These are phyloP conservation scores for Lamproptera curius DNA, from an alignment of 2,888 invertebrate species.

Conservation along the genomic window DNA sequence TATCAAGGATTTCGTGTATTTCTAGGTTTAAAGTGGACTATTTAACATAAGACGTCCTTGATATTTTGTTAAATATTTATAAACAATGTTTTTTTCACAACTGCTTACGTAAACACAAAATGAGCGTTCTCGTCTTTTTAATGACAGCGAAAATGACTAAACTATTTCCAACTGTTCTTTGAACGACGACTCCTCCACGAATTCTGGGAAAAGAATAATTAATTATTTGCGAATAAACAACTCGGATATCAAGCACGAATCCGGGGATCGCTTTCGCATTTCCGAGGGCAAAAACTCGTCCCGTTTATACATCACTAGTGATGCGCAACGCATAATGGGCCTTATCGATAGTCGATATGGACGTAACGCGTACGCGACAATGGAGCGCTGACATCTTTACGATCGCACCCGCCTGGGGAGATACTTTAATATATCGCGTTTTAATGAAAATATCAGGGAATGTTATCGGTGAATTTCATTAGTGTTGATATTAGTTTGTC, in stretches of 20 bases:
- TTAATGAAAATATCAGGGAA: slow-evolving; percentile 27
- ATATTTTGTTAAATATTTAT: too few relatives aligned
- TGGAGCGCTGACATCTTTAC: slow-evolving; percentile 39
- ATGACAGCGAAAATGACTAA: too few relatives aligned
- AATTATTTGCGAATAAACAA: slow-evolving; percentile 11
- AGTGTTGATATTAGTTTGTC: slow-evolving; percentile 1
- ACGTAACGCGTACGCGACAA: slow-evolving; percentile 32
- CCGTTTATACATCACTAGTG: slow-evolving; percentile 31
- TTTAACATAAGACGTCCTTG: too few relatives aligned
- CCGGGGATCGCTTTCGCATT: neutral
- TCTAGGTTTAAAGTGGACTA: too few relatives aligned
- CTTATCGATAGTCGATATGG: slow-evolving; percentile 44
- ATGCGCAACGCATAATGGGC: slow-evolving; percentile 33
- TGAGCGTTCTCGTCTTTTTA: too few relatives aligned
- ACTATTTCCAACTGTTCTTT: too few relatives aligned
- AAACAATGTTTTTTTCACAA: too few relatives aligned
- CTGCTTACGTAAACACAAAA: too few relatives aligned
- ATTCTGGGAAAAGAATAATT: slow-evolving; percentile 4
- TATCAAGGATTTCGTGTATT: too few relatives aligned
- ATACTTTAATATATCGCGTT: slow-evolving; percentile 25
- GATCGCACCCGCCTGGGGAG: slow-evolving; percentile 27
- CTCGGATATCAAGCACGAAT: neutral
- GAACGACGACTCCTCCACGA: too few relatives aligned
- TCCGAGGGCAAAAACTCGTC: neutral
- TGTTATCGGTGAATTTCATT: slow-evolving; percentile 15